These are phyloP conservation scores for Plotosus lineatus DNA, from an alignment of 2,113 vertebrate species.

Conservation along the genomic window DNA sequence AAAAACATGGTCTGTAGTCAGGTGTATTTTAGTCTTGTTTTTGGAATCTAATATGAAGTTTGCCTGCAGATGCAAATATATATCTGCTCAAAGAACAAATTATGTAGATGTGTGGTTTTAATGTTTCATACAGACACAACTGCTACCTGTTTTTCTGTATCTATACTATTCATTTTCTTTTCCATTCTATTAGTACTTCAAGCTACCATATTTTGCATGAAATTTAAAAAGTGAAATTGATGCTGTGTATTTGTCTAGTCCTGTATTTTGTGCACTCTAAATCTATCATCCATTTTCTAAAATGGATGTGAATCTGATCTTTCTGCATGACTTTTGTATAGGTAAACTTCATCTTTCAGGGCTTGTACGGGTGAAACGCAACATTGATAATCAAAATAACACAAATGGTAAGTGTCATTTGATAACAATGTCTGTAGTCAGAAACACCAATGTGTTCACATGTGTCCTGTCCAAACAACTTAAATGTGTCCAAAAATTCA, in stretches of 20 bases:
- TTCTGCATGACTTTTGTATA: constrained; percentile 32
- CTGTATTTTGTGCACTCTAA: neutral
- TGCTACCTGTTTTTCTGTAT: neutral
- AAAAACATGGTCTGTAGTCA: too few relatives aligned
- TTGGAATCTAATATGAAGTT: too few relatives aligned
- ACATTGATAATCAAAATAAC: accelerated
- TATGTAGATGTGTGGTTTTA: neutral
- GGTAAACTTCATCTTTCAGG: neutral
- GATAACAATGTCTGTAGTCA: neutral
- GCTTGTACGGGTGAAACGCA: constrained; percentile 19
- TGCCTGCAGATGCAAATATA: neutral
- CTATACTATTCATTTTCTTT: neutral
- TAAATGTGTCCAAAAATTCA: too few relatives aligned
- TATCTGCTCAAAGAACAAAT: neutral
- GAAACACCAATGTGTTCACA: neutral
- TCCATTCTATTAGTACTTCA: neutral
- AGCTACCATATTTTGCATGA: neutral
- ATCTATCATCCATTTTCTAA: constrained; percentile 21
- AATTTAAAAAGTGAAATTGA: neutral
- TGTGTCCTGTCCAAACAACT: too few relatives aligned
- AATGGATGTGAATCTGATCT: constrained; percentile 24
- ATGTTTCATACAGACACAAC: neutral
- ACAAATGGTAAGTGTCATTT: neutral
- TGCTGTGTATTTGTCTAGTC: neutral
- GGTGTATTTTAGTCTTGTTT: too few relatives aligned